A percentile compares a stretch with the other conserved stretches of the same genome.
phyloP scores from a whole-genome alignment of 2,113 vertebrate species.

The Chaetodon trifascialis region DNA sequence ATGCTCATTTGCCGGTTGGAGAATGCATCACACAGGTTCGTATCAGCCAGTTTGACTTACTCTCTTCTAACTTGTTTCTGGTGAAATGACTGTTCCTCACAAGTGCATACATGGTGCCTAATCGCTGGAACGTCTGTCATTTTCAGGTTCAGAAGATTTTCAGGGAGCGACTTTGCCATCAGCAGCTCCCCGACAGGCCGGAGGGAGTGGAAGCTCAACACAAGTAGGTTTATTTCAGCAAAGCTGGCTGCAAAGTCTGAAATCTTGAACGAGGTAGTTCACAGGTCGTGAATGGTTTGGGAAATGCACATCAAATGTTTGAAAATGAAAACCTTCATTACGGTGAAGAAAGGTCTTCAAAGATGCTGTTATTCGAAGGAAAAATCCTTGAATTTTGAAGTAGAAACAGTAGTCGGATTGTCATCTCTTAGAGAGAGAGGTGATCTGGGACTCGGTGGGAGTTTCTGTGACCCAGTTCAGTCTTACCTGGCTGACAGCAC shows the following conservation, averaged over 20 bases:
- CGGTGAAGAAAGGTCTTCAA: not conserved
- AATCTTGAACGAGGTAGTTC: not conserved
- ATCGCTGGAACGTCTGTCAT: not conserved
- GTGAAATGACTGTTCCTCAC: not conserved
- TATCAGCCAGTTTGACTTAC: slow-evolving; percentile 1
- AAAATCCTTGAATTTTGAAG: not conserved
- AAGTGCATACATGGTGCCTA: not conserved
- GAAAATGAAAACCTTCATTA: not conserved
- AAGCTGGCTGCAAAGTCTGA: not conserved
- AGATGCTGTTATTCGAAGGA: not conserved
- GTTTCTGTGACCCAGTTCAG: slow-evolving; percentile 61
- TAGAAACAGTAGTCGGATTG: slow-evolving; percentile 1
- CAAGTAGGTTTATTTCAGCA: slow-evolving; percentile 83
- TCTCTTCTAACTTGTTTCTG: not conserved
- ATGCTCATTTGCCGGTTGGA: slow-evolving; percentile 65
- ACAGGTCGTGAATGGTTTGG: not conserved
- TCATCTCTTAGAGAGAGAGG: slow-evolving; percentile 26
- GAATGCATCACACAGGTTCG: slow-evolving; percentile 91
- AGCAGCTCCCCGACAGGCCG: slow-evolving; percentile 75
- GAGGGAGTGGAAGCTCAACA: slow-evolving; percentile 90
- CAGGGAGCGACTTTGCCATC: slow-evolving; percentile 89
- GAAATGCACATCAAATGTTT: not conserved
- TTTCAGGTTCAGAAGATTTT: slow-evolving; percentile 88
- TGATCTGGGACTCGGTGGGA: slow-evolving; percentile 5
- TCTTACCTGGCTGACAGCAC: slow-evolving; percentile 45